Evolutionary conservation across 2,888 invertebrate species (phyloP), one percentile per base, ranked within the genome.

Genomic region (Meganola albula): DNA sequence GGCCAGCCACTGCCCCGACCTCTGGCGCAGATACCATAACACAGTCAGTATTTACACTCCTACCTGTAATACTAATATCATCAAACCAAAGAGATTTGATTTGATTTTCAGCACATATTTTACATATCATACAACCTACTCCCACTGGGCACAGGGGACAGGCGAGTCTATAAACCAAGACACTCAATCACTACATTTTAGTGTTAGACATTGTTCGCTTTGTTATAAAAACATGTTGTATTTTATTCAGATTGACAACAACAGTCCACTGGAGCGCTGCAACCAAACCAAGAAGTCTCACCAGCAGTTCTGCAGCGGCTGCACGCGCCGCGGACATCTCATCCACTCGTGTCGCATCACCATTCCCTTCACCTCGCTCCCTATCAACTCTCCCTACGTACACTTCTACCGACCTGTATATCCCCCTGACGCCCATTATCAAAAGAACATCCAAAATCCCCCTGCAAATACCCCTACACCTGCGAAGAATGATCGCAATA

Each of bases 1-100:
- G 6, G 55, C 80, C 26, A 73, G 80, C 11, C 76, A 82, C 59
- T 93, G 93, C 53, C 93, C 93, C 0, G 93, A 93, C 70, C 73
- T 90, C 23, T 93, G 93, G 93, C 88, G 93, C 28, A 86, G 92
- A 34, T 93, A 92, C 72, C 92, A 92, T 64, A 88, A 90, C 44
- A 93, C 92, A 42, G 93, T 82, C 42, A 62, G 44, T 30, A 20
- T 12, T 5, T 16, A 16, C 16, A n/a, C 16, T 16, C 4, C 16
- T 5, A 23, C 7, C 2, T n/a, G n/a, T n/a, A n/a, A n/a, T n/a
- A n/a, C n/a, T n/a, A n/a, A n/a, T n/a, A n/a, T n/a, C n/a, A n/a
- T n/a, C n/a, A n/a, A n/a, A n/a, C n/a, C n/a, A n/a, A n/a, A n/a
- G n/a, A n/a, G n/a, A n/a, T n/a, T n/a, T n/a, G n/a, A n/a, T n/a